Conservation (phyloP, 2,797 vertebrate genomes). For the Limosa lapponica region DNA sequence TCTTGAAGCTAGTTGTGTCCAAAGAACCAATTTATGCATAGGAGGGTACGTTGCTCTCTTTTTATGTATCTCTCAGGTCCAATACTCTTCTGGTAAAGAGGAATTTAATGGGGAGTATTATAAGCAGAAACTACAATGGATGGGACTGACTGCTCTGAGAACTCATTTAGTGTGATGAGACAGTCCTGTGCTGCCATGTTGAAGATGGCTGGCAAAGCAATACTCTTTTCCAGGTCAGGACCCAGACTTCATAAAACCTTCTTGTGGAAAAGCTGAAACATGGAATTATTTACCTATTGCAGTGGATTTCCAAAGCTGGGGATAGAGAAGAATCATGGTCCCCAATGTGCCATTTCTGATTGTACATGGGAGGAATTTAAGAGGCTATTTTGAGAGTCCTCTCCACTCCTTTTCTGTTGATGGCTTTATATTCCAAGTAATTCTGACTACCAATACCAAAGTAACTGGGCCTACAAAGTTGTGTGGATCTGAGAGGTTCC, state of each 20-base stretch:
- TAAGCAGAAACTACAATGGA: not conserved
- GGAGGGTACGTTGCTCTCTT: not conserved
- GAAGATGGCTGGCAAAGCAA: not conserved
- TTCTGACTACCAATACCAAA: not conserved
- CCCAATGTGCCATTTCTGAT: not conserved
- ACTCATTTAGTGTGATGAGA: not conserved
- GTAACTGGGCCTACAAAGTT: not conserved
- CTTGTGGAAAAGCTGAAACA: not conserved
- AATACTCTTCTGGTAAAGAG: not conserved
- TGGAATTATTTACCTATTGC: not conserved
- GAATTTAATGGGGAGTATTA: not conserved
- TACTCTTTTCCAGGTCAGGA: not conserved
- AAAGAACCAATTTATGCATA: not conserved
- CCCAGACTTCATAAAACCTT: not conserved
- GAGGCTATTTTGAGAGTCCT: not conserved
- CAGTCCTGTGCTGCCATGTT: not conserved
- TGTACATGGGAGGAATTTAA: not conserved
- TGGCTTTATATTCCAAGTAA: not conserved
- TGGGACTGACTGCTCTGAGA: not conserved
- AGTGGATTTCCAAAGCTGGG: not conserved
- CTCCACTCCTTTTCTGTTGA: not conserved
- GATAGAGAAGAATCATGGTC: not conserved
- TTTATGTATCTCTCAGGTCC: not conserved
- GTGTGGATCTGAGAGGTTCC: not conserved
- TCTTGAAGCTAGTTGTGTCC: not conserved